Conservation (phyloP, 2,888 invertebrate species). For the Polyommatus icarus region DNA sequence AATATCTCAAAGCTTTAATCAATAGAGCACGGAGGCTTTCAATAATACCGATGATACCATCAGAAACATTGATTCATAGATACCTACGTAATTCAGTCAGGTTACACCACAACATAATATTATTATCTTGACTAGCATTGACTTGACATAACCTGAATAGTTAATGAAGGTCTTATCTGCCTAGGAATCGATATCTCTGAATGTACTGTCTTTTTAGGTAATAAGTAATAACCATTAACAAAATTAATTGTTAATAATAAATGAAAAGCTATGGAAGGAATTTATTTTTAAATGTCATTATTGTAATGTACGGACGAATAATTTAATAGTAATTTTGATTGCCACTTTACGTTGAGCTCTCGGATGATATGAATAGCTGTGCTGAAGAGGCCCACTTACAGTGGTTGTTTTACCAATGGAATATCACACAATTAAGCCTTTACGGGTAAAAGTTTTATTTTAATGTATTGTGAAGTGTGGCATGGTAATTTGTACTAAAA, state of each 20-base stretch:
- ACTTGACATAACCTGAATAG: not conserved
- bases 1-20: no score
- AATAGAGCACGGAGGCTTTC: no score
- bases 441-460: not conserved
- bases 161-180: not conserved
- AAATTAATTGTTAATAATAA: not conserved
- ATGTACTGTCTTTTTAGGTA: not conserved
- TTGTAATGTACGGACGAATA: constrained; percentile 9
- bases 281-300: constrained; percentile 11
- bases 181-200: no score
- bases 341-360: not conserved
- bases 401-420: not conserved
- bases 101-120: no score
- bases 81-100: no score
- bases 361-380: not conserved
- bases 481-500: not conserved
- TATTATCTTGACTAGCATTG: no score
- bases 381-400: not conserved
- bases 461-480: not conserved
- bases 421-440: constrained; percentile 5
- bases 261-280: not conserved
- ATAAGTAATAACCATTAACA: not conserved
- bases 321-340: constrained; percentile 8
- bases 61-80: no score
- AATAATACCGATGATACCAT: no score